Conservation (phyloP, 1,140 invertebrate genomes). For the Cepaea nemoralis region DNA sequence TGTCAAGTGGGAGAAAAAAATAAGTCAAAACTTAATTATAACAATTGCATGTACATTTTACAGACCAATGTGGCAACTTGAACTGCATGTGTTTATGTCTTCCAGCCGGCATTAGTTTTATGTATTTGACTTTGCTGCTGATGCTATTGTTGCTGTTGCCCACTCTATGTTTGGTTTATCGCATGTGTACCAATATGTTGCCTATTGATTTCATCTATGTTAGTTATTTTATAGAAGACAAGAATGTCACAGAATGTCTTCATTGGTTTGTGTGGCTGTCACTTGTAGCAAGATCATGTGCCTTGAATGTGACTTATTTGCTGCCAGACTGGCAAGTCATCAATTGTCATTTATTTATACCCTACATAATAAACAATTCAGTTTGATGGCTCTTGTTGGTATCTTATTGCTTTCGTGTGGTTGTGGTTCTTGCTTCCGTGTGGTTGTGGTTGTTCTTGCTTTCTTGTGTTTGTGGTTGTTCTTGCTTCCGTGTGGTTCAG, state of each 20-base stretch:
- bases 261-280: neutral
- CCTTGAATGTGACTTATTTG: slow-evolving; percentile 1
- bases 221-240: too few relatives aligned
- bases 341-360: neutral
- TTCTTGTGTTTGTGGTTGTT: neutral
- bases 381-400: neutral
- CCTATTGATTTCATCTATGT: neutral
- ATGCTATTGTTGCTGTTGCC: neutral
- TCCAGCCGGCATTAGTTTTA: neutral
- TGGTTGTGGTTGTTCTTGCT: neutral
- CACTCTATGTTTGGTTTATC: neutral
- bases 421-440: neutral
- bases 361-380: neutral
- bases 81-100: neutral
- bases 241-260: too few relatives aligned
- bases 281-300: neutral
- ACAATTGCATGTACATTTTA: too few relatives aligned
- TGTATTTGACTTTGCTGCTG: too few relatives aligned
- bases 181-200: neutral
- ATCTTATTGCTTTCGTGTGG: neutral
- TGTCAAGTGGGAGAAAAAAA: too few relatives aligned
- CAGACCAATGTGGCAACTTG: neutral
- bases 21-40: too few relatives aligned
- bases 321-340: neutral
- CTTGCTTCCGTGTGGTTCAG: too few relatives aligned